These are phyloP conservation scores for Archips crataeganus DNA, from an alignment of 2,888 invertebrate species.

Conservation along the genomic window DNA sequence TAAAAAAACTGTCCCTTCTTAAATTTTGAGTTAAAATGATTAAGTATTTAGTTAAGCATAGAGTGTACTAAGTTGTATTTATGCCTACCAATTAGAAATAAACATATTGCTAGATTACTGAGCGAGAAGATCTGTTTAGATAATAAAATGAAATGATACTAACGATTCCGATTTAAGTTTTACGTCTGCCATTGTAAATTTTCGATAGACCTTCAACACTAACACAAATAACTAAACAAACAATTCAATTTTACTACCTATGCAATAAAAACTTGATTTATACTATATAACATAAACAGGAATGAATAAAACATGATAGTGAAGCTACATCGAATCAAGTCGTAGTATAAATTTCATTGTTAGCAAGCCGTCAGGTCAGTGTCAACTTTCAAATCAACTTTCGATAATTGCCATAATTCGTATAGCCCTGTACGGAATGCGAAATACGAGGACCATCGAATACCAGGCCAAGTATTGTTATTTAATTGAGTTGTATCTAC, in stretches of 20 bases:
- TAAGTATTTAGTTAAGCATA: too few relatives aligned
- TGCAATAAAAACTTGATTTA: neutral
- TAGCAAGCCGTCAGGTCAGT: constrained; percentile 37
- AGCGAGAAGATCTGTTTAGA: too few relatives aligned
- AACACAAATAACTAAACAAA: neutral
- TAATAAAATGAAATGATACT: too few relatives aligned
- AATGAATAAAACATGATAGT: neutral
- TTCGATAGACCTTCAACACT: neutral
- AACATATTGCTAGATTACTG: too few relatives aligned
- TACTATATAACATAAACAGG: neutral
- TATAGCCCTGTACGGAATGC: constrained; percentile 19
- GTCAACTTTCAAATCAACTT: constrained; percentile 43
- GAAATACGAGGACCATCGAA: constrained; percentile 14
- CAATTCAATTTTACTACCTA: neutral
- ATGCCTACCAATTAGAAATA: too few relatives aligned
- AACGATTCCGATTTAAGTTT: too few relatives aligned
- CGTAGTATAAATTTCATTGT: constrained; percentile 37
- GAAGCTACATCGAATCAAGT: constrained; percentile 13
- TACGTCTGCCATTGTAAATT: neutral
- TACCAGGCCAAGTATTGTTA: constrained; percentile 3
- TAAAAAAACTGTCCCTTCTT: too few relatives aligned
- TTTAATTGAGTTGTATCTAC: neutral
- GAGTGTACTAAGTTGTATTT: too few relatives aligned
- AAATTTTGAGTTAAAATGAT: too few relatives aligned
- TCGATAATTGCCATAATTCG: constrained; percentile 40